A percentile compares a stretch with the other conserved stretches of the same genome.
Conservation (phyloP, 2,797 vertebrate species). For the Clarias pachynema region DNA sequence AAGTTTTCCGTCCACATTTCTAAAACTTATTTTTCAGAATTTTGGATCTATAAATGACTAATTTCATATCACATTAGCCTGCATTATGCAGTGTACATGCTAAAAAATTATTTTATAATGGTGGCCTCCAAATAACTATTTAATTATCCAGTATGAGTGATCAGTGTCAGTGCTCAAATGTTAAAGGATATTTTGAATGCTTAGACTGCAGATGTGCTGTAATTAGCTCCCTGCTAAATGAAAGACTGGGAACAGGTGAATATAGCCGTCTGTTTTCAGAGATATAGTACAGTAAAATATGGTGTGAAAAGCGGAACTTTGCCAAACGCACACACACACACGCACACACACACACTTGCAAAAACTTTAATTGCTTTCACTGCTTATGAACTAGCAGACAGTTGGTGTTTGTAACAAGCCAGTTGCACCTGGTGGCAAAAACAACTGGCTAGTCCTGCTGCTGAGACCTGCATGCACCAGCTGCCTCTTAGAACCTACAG, state of each 20-base stretch:
- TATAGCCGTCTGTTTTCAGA: constrained; percentile 44
- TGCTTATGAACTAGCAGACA: constrained; percentile 63
- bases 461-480: constrained; percentile 51
- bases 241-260: constrained; percentile 27
- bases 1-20: background rate
- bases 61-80: background rate
- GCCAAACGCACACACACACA: constrained; percentile 29
- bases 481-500: constrained; percentile 53
- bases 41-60: background rate
- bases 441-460: constrained; percentile 58
- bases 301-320: constrained; percentile 34
- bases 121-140: constrained; percentile 21
- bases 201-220: constrained; percentile 53
- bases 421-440: constrained; percentile 68
- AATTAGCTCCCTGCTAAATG: constrained; percentile 48
- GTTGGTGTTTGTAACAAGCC: constrained; percentile 73
- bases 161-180: constrained; percentile 40
- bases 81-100: background rate
- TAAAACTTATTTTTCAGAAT: background rate
- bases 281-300: constrained; percentile 46
- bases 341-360: constrained; percentile 32
- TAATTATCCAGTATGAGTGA: constrained; percentile 41
- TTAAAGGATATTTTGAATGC: constrained; percentile 46
- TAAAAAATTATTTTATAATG: background rate
- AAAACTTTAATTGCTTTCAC: constrained; percentile 61